phyloP scores from a whole-genome alignment of 2,888 invertebrate genomes.

The Siphlonurus alternatus region DNA sequence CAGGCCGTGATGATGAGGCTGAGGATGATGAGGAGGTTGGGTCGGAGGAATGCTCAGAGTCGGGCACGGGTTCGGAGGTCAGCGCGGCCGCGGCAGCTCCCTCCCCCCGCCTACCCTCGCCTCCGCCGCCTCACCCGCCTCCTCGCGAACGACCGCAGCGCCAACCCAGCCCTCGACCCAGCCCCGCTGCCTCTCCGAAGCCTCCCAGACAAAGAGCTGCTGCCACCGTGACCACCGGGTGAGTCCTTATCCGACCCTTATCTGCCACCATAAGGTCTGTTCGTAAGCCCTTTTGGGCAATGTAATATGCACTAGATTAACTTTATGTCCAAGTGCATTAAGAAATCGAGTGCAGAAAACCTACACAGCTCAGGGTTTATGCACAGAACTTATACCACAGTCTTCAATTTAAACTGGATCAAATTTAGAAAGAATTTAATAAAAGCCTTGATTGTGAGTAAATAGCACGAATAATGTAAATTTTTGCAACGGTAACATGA shows the following conservation, averaged over 20 bases:
- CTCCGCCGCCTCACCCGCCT: neutral
- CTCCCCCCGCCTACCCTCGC: conserved; percentile 1
- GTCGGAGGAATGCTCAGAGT: neutral
- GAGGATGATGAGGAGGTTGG: neutral
- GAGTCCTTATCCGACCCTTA: neutral
- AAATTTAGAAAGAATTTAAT: no score
- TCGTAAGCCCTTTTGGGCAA: no score
- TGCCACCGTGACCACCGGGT: neutral
- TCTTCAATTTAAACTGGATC: no score
- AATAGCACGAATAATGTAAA: no score
- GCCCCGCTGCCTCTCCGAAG: neutral
- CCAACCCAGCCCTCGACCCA: neutral
- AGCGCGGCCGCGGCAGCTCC: neutral
- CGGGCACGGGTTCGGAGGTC: neutral
- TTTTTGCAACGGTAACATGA: no score
- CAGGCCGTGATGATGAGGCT: neutral
- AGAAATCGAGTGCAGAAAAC: no score
- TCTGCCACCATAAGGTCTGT: no score
- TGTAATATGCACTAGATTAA: no score
- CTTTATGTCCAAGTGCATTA: no score
- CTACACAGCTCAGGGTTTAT: no score
- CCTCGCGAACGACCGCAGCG: neutral
- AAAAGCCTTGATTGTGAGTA: no score
- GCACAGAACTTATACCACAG: no score
- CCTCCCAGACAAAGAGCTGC: neutral